Evolutionary conservation across 2,888 invertebrate genomes (phyloP).

Genomic region (Phengaris arion): DNA sequence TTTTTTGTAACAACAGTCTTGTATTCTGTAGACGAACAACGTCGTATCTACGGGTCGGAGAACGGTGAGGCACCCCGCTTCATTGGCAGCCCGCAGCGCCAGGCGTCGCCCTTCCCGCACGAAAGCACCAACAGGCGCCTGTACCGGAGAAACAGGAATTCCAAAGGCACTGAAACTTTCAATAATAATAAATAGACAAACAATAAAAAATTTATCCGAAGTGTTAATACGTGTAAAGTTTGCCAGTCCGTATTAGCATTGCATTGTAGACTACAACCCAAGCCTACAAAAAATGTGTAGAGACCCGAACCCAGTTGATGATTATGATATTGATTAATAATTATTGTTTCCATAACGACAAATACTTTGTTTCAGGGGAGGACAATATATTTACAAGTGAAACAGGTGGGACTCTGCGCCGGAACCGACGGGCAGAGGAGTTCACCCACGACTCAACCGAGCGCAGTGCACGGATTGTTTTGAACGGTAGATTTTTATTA

Average conservation of each 20-base stretch:
- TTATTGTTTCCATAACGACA: too few relatives aligned
- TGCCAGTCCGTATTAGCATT: too few relatives aligned
- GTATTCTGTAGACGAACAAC: slow-evolving; percentile 75
- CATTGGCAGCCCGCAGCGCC: slow-evolving; percentile 81
- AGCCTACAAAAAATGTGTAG: too few relatives aligned
- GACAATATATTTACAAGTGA: slow-evolving; percentile 14
- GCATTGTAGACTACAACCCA: too few relatives aligned
- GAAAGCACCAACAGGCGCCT: slow-evolving; percentile 83
- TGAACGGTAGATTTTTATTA: slow-evolving; percentile 52
- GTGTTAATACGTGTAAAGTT: too few relatives aligned
- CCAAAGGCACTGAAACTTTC: slow-evolving; percentile 56
- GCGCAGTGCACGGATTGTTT: slow-evolving; percentile 61
- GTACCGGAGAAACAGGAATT: slow-evolving; percentile 68
- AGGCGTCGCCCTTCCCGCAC: slow-evolving; percentile 84
- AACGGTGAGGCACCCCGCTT: slow-evolving; percentile 80
- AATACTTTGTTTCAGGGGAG: neutral
- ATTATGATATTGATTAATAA: too few relatives aligned
- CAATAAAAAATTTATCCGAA: too few relatives aligned
- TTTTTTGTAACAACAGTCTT: neutral
- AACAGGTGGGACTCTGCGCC: slow-evolving; percentile 60
- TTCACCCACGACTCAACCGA: slow-evolving; percentile 62
- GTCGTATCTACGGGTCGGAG: slow-evolving; percentile 86
- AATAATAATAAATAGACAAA: too few relatives aligned
- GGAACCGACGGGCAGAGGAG: slow-evolving; percentile 63
- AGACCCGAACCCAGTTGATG: too few relatives aligned